Evolutionary conservation across 2,888 invertebrate genomes (phyloP).

Genomic region (Torymus aiolomorphi): DNA sequence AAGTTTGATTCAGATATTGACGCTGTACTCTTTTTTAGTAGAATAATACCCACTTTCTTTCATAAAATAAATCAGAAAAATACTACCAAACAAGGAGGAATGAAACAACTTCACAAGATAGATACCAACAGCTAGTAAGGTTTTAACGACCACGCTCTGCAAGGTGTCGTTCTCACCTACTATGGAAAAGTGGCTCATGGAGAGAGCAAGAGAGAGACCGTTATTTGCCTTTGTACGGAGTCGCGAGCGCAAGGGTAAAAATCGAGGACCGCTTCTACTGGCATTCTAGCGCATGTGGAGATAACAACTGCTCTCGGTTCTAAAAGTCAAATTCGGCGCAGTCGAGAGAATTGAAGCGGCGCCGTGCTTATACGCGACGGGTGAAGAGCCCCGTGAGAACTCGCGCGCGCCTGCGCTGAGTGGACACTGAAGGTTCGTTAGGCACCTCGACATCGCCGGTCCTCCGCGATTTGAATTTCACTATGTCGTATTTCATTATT

Average conservation of each 20-base stretch:
- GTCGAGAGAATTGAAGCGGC: slow-evolving; percentile 5
- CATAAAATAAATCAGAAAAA: too few species aligned
- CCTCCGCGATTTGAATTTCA: slow-evolving; percentile 20
- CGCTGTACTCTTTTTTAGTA: too few species aligned
- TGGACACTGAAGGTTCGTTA: slow-evolving; percentile 14
- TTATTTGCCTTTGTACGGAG: slow-evolving; percentile 10
- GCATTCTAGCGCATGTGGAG: not conserved
- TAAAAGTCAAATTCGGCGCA: slow-evolving; percentile 19
- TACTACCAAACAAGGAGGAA: too few species aligned
- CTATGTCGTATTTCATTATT: slow-evolving; percentile 2
- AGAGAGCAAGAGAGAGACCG: too few species aligned
- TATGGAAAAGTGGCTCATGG: too few species aligned
- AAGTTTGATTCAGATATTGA: too few species aligned
- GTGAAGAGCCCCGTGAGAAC: not conserved
- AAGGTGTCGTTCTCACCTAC: too few species aligned
- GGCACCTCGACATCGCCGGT: not conserved
- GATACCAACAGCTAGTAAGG: too few species aligned
- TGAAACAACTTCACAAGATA: too few species aligned
- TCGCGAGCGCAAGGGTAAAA: not conserved
- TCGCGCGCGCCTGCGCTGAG: not conserved
- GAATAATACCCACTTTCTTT: too few species aligned
- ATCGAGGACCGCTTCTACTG: slow-evolving; percentile 14
- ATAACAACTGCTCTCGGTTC: slow-evolving; percentile 15
- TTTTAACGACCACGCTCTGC: too few species aligned
- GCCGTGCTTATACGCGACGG: not conserved